Evolutionary conservation across 1,140 invertebrate species (phyloP), one percentile per base, ranked within the genome.

Genomic region (Meloidogyne floridensis): DNA sequence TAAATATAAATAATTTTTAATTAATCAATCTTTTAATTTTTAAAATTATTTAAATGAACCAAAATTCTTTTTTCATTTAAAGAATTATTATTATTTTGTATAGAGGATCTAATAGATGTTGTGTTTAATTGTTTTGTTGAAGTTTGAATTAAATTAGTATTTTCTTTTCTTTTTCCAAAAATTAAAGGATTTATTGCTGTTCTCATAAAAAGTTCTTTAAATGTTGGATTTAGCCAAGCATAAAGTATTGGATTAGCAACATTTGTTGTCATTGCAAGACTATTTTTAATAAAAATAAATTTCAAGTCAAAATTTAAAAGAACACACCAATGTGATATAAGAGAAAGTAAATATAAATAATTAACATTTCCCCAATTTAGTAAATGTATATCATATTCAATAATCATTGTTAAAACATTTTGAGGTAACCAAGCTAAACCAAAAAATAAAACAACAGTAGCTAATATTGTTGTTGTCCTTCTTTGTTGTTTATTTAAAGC

Each of bases 231-330:
- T 90, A 98, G 93, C 95, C 96, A 98, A 73, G 96, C 96, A 91
- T 98, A 98, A 6, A 98, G 92, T 84, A 98, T 93, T 0, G 96
- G 95, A 90, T 97, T 97, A 91, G 96, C 96, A 89, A 95, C 96
- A 0, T 95, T 96, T 4, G 95, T 96, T 93, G 94, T 95, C 92
- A 97, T 97, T 54, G 96, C 96, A 83, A 85, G 11, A 51, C 85
- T 85, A 1, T 32, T 20, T 42, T 75, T 84, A 83, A 11, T 18
- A 20, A 56, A 32, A 83, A 3, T 18, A 20, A 47, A 20, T 15
- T 59, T 59, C 7, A 65, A 2, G 7, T 0, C 2, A 6, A n/a
- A 65, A 6, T 65, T 11, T 15, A 15, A 43, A 15, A 32, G 7
- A 32, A 15, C 32, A 47, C 81, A 86, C 84, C 83, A 84, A 69